phyloP scores from a whole-genome alignment of 2,888 invertebrate species.

The Yponomeuta malinellus region DNA sequence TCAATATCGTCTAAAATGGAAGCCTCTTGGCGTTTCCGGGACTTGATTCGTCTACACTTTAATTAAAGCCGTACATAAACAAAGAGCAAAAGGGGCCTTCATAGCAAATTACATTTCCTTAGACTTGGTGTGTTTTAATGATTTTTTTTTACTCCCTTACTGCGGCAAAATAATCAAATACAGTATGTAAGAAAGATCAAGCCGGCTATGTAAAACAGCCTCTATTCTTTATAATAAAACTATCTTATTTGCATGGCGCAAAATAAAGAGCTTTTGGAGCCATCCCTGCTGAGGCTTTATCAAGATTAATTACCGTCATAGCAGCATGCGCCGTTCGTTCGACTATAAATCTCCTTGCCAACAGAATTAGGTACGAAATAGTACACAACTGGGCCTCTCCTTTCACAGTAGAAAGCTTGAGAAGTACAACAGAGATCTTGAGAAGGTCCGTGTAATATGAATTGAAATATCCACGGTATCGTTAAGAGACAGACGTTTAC shows the following conservation, averaged over 20 bases:
- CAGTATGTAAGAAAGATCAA: not conserved
- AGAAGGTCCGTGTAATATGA: too few species aligned
- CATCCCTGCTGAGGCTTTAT: not conserved
- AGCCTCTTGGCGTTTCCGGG: not conserved
- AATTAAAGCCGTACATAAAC: not conserved
- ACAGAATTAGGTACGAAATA: not conserved
- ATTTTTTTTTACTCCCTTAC: too few species aligned
- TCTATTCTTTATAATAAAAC: not conserved
- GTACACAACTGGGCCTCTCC: too few species aligned
- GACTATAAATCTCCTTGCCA: not conserved
- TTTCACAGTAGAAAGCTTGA: too few species aligned
- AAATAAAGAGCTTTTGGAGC: not conserved
- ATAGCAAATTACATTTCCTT: not conserved
- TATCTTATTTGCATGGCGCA: not conserved
- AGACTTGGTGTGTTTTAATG: too few species aligned
- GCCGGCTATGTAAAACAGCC: not conserved
- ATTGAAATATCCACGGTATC: too few species aligned
- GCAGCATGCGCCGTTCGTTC: not conserved
- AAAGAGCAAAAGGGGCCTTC: not conserved
- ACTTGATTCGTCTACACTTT: not conserved
- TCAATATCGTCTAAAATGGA: not conserved
- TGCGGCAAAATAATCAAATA: too few species aligned
- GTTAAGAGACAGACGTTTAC: too few species aligned
- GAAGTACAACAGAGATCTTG: too few species aligned
- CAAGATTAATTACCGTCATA: constrained; percentile 1